A percentile compares a stretch with the other conserved stretches of the same genome.
Conservation (phyloP, 2,797 vertebrate genomes). For the Myiothlypis coronata region DNA sequence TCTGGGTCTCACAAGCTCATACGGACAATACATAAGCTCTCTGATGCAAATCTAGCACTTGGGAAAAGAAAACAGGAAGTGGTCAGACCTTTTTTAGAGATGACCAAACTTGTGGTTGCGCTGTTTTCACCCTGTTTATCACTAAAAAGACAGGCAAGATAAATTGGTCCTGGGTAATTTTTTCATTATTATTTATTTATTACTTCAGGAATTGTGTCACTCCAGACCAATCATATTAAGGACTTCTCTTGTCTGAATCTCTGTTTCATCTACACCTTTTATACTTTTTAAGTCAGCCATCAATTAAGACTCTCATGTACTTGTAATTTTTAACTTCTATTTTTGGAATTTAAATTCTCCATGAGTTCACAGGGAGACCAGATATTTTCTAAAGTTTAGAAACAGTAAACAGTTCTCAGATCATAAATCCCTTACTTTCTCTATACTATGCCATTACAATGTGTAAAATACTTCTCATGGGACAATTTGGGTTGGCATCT, state of each 20-base stretch:
- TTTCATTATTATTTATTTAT: background rate
- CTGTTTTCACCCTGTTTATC: background rate
- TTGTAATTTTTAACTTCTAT: background rate
- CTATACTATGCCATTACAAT: background rate
- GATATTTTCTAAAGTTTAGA: background rate
- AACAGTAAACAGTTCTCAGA: background rate
- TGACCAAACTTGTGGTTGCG: background rate
- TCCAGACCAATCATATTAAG: background rate
- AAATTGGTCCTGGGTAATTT: background rate
- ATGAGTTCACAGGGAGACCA: background rate
- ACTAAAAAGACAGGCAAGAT: background rate
- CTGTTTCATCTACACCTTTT: background rate
- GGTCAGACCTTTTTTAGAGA: background rate
- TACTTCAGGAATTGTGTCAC: background rate
- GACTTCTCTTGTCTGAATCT: background rate
- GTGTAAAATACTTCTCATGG: background rate
- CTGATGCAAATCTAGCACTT: background rate
- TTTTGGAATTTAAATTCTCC: background rate
- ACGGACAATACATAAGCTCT: background rate
- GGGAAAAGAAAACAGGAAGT: background rate
- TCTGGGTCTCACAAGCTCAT: background rate
- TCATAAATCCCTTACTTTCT: background rate
- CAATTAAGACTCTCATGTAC: background rate
- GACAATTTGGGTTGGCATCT: background rate
- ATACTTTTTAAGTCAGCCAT: background rate